These are phyloP conservation scores for Lepisosteus osseus DNA, from an alignment of 2,113 vertebrate genomes.

Conservation along the genomic window DNA sequence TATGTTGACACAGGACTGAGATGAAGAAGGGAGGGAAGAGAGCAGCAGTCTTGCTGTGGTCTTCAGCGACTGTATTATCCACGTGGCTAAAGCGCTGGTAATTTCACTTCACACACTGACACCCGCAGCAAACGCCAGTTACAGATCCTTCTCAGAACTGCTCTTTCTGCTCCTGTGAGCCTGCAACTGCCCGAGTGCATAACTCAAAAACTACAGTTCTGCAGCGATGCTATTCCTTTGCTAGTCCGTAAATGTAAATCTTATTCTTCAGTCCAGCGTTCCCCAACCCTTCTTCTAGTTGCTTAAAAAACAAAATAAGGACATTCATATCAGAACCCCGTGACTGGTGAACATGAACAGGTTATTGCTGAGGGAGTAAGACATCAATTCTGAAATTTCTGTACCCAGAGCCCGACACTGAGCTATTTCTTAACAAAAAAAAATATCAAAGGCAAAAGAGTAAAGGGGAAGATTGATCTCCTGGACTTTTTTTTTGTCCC, in stretches of 20 bases:
- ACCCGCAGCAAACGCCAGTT: constrained; percentile 72
- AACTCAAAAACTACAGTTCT: constrained; percentile 55
- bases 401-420: too few species aligned
- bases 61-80: constrained; percentile 64
- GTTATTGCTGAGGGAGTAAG: too few species aligned
- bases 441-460: neutral
- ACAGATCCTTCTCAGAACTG: constrained; percentile 62
- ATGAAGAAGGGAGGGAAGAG: constrained; percentile 47
- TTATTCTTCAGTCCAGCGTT: too few species aligned
- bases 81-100: constrained; percentile 73
- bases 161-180: constrained; percentile 45
- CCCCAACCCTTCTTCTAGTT: constrained; percentile 36
- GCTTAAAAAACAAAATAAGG: neutral
- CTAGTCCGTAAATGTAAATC: too few species aligned
- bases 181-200: constrained; percentile 60
- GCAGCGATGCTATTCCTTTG: too few species aligned
- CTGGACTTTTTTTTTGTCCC: neutral
- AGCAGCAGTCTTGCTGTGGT: constrained; percentile 58
- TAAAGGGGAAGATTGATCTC: neutral
- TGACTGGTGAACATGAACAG: too few species aligned
- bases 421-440: neutral
- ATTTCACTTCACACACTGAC: constrained; percentile 76
- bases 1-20: constrained; percentile 51
- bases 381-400: neutral
- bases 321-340: neutral